Evolutionary conservation across 2,797 vertebrate genomes (phyloP), one percentile per base, ranked within the genome.

Genomic region (Poecilia wingei): DNA sequence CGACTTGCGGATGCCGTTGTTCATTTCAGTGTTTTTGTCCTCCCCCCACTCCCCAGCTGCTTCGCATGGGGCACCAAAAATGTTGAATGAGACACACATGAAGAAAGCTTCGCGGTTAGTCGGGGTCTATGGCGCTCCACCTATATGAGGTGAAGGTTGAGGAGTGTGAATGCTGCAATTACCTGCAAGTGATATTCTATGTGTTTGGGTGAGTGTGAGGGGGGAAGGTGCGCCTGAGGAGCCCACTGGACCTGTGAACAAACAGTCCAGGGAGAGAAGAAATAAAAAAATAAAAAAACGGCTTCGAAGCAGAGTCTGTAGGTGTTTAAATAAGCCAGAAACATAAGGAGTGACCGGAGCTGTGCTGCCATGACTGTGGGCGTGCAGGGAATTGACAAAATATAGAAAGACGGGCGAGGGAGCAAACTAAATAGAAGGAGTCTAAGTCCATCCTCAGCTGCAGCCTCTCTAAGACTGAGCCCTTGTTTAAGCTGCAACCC

Each of bases 401-500:
- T 33, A 81, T 77, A 79, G 70, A 80, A 39, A 49, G 77, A 55
- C 16, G 1, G 14, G n/a, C 28, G n/a, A 51, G 49, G 57, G 69
- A 76, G 64, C 53, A 25, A 53, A 66, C 68, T 75, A 36, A 57
- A 75, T 79, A 82, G 73, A 74, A 68, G 49, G 64, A 87, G 84
- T 81, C 49, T 61, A 41, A 87, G 84, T 82, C 83, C 71, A 80
- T 85, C 84, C 72, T 87, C 75, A 86, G 86, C 86, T 87, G 85
- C 80, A 81, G 83, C 80, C 86, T 91, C 79, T 91, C 72, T 70
- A 86, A 93, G 89, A 93, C 90, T 87, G 93, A 92, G 91, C 75
- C 83, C 93, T 94, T 93, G 92, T 94, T 95, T 94, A 90, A 93
- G 93, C 92, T 93, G 93, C 94, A 91, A 75, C 91, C 91, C 91